These are phyloP conservation scores for Microplitis mediator DNA, from an alignment of 1,140 invertebrate genomes.

Conservation along the genomic window DNA sequence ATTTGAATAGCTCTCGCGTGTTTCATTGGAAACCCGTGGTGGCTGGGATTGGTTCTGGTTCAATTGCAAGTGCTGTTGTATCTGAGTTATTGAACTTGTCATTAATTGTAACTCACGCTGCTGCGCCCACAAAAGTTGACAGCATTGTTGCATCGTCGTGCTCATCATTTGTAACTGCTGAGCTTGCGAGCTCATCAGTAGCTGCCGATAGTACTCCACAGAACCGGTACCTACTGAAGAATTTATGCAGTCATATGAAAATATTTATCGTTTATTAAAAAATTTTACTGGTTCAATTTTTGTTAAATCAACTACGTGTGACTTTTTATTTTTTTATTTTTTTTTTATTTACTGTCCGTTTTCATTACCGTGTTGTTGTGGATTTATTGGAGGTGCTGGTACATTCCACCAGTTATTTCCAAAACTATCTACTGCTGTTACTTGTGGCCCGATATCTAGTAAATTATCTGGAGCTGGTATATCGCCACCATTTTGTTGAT, in stretches of 20 bases:
- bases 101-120: constrained; percentile 66
- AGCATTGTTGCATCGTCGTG: constrained; percentile 68
- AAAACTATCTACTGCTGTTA: constrained; percentile 44
- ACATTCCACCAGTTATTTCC: constrained; percentile 45
- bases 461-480: constrained; percentile 48
- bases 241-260: constrained; percentile 5
- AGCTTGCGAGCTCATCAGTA: constrained; percentile 62
- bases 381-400: constrained; percentile 40
- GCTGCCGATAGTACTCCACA: constrained; percentile 52
- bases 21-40: constrained; percentile 35
- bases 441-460: constrained; percentile 47
- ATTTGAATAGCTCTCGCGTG: constrained; percentile 47
- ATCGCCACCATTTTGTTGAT: constrained; percentile 45
- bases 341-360: constrained; percentile 9
- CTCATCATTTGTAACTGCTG: constrained; percentile 69
- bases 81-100: constrained; percentile 52
- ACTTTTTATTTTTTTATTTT: neutral
- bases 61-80: constrained; percentile 46
- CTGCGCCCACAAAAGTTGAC: constrained; percentile 68
- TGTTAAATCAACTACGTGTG: neutral
- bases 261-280: neutral
- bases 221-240: constrained; percentile 34
- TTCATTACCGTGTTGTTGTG: constrained; percentile 44
- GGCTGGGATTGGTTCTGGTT: constrained; percentile 36
- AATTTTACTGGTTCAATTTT: neutral